Base-by-base conservation (phyloP, 2,797 vertebrate species). In the Botia almorhae region DNA sequence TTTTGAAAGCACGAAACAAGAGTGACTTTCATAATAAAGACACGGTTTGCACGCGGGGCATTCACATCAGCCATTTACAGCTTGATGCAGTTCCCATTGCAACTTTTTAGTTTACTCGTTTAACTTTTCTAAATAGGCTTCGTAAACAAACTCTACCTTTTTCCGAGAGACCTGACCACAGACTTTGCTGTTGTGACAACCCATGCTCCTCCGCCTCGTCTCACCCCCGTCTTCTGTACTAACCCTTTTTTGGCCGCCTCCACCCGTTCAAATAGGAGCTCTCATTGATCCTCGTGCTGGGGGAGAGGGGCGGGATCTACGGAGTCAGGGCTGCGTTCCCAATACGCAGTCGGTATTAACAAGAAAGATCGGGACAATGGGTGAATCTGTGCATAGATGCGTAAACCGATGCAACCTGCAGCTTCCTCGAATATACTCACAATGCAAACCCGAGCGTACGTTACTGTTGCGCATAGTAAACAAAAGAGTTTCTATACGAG, bases 171-270 rank as follows among this genome's bases (percentile, higher is more conserved):
- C 60, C 43, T 80, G 76, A 46, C 65, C 53, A 74, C 85, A 79
- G 77, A 91, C 89, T 87, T 92, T 93, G 71, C 93, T 94, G 69
- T 92, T 89, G 81, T 75, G 80, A 89, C 93, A 93, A 85, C 93
- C 93, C 93, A 93, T 94, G n/a, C 76, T 89, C 71, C 63, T 65
- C 69, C 43, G 72, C 55, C 21, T 60, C 56, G 26, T 16, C 63
- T 23, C 26, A 21, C n/a, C 2, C 6, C 21, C 6, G 29, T n/a
- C 3, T 12, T n/a, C 16, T 17, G 13, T 17, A 19, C 43, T 13
- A 51, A 46, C 14, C 26, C 23, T 48, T 14, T 26, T 69, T 29
- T n/a, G 53, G 16, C 4, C 33, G 58, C 56, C 13, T 53, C 46
- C 46, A 12, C 64, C 36, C 12, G 73, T 69, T 81, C 74, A 70